These are phyloP conservation scores for Neogale vison DNA, from an alignment of 2,113 vertebrate genomes.

Conservation along the genomic window DNA sequence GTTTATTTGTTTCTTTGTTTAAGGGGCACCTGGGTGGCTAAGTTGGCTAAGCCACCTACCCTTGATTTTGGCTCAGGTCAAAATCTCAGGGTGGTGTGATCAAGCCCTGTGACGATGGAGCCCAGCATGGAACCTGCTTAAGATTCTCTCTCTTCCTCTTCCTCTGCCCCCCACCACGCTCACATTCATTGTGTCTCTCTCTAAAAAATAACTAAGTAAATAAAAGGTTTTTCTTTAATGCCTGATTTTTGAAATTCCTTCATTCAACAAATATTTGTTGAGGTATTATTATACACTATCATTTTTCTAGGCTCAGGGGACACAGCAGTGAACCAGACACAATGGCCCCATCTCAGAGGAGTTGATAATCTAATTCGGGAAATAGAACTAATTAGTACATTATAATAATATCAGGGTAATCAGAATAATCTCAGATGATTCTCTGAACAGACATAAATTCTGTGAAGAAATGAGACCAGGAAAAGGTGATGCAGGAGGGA, in stretches of 20 bases:
- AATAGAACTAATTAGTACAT: background rate
- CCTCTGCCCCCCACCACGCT: background rate
- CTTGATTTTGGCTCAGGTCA: background rate
- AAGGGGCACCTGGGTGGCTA: background rate
- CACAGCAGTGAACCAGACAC: background rate
- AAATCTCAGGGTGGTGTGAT: background rate
- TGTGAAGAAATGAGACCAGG: background rate
- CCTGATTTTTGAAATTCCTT: background rate
- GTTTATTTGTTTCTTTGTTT: background rate
- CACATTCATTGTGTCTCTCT: background rate
- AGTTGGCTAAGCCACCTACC: background rate
- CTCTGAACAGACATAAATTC: background rate
- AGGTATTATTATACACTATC: background rate
- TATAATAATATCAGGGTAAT: background rate
- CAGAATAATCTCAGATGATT: background rate
- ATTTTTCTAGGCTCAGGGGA: background rate
- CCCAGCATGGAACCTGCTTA: background rate
- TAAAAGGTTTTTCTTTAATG: background rate
- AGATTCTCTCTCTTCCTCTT: background rate
- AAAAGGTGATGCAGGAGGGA: background rate
- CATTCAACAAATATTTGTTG: background rate
- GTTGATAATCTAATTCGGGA: background rate
- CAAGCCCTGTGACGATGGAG: background rate
- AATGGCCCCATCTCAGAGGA: background rate
- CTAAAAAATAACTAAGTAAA: background rate